A percentile compares a stretch with the other conserved stretches of the same genome.
phyloP scores from a whole-genome alignment of 2,888 invertebrate species.

The Heliconius hortense region DNA sequence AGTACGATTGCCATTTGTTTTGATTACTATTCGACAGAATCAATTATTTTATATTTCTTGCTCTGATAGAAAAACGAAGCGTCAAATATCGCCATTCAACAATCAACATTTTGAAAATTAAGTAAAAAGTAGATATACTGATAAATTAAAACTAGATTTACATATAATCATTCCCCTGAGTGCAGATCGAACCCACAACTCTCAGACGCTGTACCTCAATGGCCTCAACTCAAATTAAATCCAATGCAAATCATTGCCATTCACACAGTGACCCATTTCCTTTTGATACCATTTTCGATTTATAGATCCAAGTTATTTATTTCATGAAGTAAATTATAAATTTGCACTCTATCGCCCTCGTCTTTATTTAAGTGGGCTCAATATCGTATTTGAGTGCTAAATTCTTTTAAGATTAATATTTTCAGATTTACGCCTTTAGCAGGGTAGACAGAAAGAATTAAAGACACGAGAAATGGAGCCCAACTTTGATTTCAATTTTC shows the following conservation, averaged over 20 bases:
- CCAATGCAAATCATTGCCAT: not conserved
- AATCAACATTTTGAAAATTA: too few species aligned
- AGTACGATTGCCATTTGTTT: too few species aligned
- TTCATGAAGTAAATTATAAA: conserved; percentile 18
- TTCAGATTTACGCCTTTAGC: not conserved
- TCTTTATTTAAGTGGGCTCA: not conserved
- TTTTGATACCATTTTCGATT: not conserved
- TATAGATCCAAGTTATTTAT: not conserved
- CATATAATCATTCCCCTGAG: too few species aligned
- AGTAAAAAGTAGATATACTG: too few species aligned
- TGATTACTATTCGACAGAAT: too few species aligned
- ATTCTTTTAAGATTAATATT: not conserved
- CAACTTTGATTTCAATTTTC: not conserved
- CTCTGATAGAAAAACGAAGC: too few species aligned
- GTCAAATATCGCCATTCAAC: too few species aligned
- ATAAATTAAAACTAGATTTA: too few species aligned
- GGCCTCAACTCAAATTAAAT: not conserved
- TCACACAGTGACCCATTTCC: conserved; percentile 8
- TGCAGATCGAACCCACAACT: too few species aligned
- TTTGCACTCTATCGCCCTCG: not conserved
- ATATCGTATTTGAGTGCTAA: not conserved
- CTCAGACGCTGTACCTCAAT: too few species aligned
- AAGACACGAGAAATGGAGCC: too few species aligned
- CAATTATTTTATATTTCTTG: too few species aligned
- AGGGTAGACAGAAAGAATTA: not conserved